phyloP scores from a whole-genome alignment of 1,140 invertebrate species.

The Neotoxoptera formosana region DNA sequence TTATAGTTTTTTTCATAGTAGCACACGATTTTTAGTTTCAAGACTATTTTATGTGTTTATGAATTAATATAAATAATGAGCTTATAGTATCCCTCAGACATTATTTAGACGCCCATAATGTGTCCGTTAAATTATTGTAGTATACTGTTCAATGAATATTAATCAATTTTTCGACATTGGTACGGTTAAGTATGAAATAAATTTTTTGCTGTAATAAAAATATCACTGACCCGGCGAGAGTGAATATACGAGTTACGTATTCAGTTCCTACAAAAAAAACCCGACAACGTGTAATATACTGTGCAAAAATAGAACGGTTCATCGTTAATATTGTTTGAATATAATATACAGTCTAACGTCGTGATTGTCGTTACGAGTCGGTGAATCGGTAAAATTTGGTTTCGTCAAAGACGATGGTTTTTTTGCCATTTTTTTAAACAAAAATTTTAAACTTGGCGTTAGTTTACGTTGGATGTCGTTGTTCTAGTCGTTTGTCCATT shows the following conservation, averaged over 20 bases:
- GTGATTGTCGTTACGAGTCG: not conserved
- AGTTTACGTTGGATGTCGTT: not conserved
- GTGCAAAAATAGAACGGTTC: not conserved
- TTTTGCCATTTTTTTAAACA: not conserved
- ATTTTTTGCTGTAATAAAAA: no score
- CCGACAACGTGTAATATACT: not conserved
- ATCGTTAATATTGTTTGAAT: not conserved
- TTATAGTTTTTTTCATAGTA: no score
- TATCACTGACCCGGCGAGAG: not conserved
- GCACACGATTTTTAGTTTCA: no score
- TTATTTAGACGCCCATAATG: no score
- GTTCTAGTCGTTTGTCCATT: conserved; percentile 69
- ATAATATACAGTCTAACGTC: not conserved
- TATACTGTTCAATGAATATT: no score
- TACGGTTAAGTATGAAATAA: not conserved
- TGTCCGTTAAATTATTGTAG: not conserved
- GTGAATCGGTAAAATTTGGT: not conserved
- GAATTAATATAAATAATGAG: no score
- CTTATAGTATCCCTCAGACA: no score
- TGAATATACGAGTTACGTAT: not conserved
- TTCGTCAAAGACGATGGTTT: not conserved
- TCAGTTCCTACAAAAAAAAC: not conserved
- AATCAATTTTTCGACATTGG: not conserved
- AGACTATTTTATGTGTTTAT: no score
- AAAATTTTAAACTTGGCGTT: not conserved